Percentiles rank a stretch among this genome's conserved stretches.
These are phyloP conservation scores for Glossophaga mutica DNA, from an alignment of 2,797 vertebrate genomes.

Conservation along the genomic window DNA sequence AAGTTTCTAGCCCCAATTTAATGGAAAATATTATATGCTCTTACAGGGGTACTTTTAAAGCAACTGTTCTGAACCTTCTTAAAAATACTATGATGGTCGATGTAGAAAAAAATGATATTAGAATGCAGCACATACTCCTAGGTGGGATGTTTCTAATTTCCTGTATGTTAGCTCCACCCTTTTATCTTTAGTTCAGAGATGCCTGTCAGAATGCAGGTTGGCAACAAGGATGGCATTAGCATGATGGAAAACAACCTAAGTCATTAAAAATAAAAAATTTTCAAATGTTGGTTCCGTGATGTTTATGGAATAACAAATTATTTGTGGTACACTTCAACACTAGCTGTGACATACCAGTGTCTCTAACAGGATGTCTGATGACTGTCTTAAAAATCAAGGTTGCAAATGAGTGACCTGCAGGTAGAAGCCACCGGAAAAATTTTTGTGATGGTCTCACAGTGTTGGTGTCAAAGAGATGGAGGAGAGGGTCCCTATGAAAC, in stretches of 20 bases:
- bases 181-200: background rate
- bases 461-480: background rate
- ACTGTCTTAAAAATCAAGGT: background rate
- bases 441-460: background rate
- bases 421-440: background rate
- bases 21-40: constrained; percentile 60
- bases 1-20: constrained; percentile 64
- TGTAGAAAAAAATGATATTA: constrained; percentile 13
- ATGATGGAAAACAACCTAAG: background rate
- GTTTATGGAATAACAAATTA: background rate
- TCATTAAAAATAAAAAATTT: constrained; percentile 6
- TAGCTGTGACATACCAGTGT: background rate
- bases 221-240: background rate
- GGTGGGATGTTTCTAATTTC: constrained; percentile 29
- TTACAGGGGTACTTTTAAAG: constrained; percentile 54
- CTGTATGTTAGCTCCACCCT: background rate
- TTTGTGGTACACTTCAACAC: background rate
- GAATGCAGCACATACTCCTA: background rate
- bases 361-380: background rate
- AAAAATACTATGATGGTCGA: background rate
- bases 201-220: background rate
- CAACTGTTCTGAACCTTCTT: constrained; percentile 41
- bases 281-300: background rate
- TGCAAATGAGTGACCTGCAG: background rate
- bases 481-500: background rate